Base-by-base conservation (phyloP, 1,140 invertebrate genomes). In the Pseudomyrmex cubaensis region DNA sequence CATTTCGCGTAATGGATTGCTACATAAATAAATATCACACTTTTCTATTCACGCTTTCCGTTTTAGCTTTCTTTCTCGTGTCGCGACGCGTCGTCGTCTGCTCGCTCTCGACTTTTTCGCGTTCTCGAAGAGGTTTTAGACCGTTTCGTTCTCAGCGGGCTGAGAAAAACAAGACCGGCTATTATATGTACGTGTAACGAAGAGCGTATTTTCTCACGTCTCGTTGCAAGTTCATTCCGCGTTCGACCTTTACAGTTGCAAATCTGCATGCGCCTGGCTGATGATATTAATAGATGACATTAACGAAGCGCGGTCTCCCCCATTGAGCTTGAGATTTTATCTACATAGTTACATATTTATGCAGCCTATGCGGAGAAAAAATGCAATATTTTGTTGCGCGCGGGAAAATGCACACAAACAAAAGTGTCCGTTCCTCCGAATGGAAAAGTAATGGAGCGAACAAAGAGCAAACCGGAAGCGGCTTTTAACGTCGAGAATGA, bases 181-280 rank as follows among this genome's bases (percentile, higher is more conserved):
- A 35, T 35, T 35, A 35, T 35, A 35, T 35, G 35, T 1, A 35
- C 35, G 35, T 35, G 5, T 35, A 35, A 35, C 10, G 44, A 10
- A 12, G 8, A 57, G 10, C 8, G 15, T 20, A 67, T 84, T 52
- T 64, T 50, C 66, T 78, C 74, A 72, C 75, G 66, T 72, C 44
- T 44, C 73, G 57, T 22, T 66, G 50, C 12, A 20, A 25, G 1
- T 10, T 48, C 10, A 54, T 35, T 52, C 44, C n/a, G 15, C 17
- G 72, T 57, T 4, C 17, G 63, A 66, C 52, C 52, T 66, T 77
- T 67, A 67, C 35, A 35, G 35, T 35, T 35, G 35, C 62, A 15
- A 64, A 46, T 64, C 35, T n/a, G 35, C 35, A 15, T 64, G 13
- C 62, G 25, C 35, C 13, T 15, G 17, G 66, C 20, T 35, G 35